Conservation (phyloP, 2,888 invertebrate species). For the Leptinotarsa rubiginosa region DNA sequence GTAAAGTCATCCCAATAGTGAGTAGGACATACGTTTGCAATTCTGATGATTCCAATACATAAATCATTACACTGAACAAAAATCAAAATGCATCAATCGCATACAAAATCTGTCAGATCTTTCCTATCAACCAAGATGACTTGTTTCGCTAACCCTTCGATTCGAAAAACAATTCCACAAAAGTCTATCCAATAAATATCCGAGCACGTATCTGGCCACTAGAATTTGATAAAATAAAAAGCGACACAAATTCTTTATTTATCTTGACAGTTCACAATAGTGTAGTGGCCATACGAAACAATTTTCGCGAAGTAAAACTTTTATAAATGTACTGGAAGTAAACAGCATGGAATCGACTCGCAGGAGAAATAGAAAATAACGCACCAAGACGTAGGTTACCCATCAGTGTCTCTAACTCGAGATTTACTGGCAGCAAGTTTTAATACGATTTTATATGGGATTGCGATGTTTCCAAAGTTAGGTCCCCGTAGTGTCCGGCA, state of each 20-base stretch:
- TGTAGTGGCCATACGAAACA: constrained; percentile 42
- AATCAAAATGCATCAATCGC: neutral
- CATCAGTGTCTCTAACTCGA: constrained; percentile 52
- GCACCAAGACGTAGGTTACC: constrained; percentile 18
- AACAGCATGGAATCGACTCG: constrained; percentile 41
- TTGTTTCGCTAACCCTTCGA: neutral
- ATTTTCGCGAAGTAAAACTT: constrained; percentile 48
- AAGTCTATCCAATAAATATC: constrained; percentile 36
- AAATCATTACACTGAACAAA: neutral
- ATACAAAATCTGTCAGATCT: neutral
- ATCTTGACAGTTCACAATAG: constrained; percentile 45
- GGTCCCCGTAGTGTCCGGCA: constrained; percentile 43
- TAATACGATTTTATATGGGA: constrained; percentile 56
- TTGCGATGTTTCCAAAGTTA: constrained; percentile 51
- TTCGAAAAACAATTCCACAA: neutral
- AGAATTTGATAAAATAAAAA: constrained; percentile 36
- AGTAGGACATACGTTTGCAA: too few species aligned
- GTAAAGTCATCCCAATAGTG: too few species aligned
- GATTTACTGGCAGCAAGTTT: constrained; percentile 55
- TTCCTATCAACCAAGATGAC: neutral
- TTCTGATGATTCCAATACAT: too few species aligned
- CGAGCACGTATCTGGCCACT: constrained; percentile 37
- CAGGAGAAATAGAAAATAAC: constrained; percentile 18
- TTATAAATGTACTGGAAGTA: constrained; percentile 44
- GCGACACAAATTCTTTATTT: constrained; percentile 44